These are phyloP conservation scores for Prinia subflava DNA, from an alignment of 2,113 vertebrate species.

Conservation along the genomic window DNA sequence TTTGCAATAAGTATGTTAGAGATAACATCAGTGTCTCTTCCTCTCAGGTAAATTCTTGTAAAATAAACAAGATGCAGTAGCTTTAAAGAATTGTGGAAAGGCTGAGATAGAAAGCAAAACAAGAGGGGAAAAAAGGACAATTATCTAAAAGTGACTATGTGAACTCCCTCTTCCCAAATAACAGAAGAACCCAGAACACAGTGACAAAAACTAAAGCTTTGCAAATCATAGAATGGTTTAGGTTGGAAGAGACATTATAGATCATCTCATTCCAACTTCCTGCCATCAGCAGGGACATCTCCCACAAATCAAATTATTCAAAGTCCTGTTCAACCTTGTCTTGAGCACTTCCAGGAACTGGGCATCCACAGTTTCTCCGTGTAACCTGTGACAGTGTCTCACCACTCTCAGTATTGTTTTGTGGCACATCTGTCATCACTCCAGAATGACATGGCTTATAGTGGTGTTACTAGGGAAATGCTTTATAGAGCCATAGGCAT, in stretches of 20 bases:
- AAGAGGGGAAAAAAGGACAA: accelerated
- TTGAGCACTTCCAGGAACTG: neutral
- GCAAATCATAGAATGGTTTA: neutral
- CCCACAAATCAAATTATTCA: no score
- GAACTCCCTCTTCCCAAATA: neutral
- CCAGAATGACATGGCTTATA: neutral
- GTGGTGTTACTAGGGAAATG: neutral
- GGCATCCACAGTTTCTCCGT: neutral
- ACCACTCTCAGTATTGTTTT: neutral
- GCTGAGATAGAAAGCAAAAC: neutral
- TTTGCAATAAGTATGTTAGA: neutral
- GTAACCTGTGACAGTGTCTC: neutral
- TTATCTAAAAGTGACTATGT: neutral
- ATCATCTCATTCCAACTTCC: neutral
- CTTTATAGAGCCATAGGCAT: neutral
- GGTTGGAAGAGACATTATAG: neutral
- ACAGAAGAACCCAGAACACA: neutral
- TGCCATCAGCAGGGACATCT: neutral
- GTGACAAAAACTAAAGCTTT: neutral
- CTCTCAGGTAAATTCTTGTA: neutral
- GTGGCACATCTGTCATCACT: neutral
- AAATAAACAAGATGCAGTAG: neutral
- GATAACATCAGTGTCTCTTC: neutral
- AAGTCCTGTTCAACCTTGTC: neutral
- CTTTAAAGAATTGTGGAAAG: neutral